Evolutionary conservation across 2,113 vertebrate species (phyloP).

Genomic region (Bucco capensis): DNA sequence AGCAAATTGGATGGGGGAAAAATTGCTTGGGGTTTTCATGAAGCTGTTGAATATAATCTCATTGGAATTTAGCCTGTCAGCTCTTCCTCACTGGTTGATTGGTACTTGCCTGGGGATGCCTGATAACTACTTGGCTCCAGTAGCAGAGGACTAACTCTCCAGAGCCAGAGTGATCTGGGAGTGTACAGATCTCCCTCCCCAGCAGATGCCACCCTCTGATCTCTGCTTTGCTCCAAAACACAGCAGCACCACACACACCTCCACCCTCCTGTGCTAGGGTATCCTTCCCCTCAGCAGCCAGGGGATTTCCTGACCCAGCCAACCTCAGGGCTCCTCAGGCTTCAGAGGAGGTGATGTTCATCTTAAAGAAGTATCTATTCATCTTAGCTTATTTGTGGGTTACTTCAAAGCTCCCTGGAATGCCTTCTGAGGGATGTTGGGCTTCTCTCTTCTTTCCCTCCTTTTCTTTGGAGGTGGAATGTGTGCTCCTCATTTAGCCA

Average conservation of each 20-base stretch:
- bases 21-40: neutral
- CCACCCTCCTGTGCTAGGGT: neutral
- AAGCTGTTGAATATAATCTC: neutral
- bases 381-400: neutral
- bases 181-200: neutral
- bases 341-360: neutral
- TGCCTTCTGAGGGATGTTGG: neutral
- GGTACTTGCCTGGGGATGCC: neutral
- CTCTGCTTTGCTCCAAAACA: neutral
- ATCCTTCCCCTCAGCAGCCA: neutral
- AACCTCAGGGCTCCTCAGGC: accelerated
- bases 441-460: neutral
- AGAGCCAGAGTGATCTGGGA: neutral
- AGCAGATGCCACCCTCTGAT: neutral
- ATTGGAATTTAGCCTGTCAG: neutral
- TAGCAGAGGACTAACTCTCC: neutral
- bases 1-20: neutral
- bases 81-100: neutral
- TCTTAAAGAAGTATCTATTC: too few relatives aligned
- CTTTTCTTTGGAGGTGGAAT: neutral
- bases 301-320: neutral
- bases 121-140: too few relatives aligned
- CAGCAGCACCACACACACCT: neutral
- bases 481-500: neutral
- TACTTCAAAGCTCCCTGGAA: neutral